Conservation (phyloP, 2,888 invertebrate genomes). For the Calliopum simillimum region DNA sequence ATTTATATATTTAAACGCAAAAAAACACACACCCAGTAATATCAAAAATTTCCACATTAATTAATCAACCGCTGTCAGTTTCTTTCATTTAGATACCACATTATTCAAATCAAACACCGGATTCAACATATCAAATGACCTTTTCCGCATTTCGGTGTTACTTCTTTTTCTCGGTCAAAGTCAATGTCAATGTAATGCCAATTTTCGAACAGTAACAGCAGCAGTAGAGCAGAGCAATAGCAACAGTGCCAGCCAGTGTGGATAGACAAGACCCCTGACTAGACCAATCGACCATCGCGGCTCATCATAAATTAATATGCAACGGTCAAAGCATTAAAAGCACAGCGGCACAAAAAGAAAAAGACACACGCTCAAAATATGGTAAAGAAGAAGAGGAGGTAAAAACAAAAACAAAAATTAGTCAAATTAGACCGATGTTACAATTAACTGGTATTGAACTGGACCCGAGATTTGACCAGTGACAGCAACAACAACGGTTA, state of each 20-base stretch:
- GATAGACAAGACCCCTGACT: background rate
- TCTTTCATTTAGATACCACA: no score
- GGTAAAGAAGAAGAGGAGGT: no score
- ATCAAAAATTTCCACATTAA: no score
- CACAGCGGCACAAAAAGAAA: background rate
- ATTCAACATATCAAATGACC: slow-evolving; percentile 5
- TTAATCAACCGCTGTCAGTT: no score
- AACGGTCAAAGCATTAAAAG: slow-evolving; percentile 2
- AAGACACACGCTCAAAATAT: background rate
- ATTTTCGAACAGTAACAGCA: background rate
- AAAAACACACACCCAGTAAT: no score
- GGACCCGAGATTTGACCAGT: background rate
- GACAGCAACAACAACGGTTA: background rate
- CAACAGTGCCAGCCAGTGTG: background rate
- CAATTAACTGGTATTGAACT: slow-evolving; percentile 3
- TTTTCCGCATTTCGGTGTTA: slow-evolving; percentile 9
- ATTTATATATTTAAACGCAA: no score
- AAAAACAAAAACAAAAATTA: background rate
- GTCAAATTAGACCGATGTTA: background rate
- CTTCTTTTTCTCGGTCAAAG: slow-evolving; percentile 27
- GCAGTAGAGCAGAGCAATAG: no score
- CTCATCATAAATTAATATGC: background rate
- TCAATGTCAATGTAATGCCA: slow-evolving; percentile 26
- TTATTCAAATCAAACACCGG: no score
- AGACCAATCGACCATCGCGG: slow-evolving; percentile 6